Base-by-base conservation (phyloP, 2,113 vertebrate genomes). In the Tylochromis polylepis region DNA sequence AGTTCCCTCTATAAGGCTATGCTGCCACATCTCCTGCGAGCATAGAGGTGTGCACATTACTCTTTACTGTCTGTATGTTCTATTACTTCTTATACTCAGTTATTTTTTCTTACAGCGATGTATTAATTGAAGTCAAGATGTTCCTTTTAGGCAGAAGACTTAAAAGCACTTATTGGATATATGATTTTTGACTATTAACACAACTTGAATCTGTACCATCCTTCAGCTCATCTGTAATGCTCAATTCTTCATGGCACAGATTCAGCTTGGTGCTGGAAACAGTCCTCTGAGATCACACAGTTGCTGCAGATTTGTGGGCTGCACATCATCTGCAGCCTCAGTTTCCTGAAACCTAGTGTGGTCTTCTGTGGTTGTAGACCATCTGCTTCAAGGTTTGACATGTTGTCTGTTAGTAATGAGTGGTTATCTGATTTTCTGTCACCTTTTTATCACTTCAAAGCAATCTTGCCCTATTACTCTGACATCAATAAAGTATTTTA, bases 191-290 rank as follows among this genome's bases (percentile, higher is more conserved):
- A 31, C 24, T 0, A 75, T 31, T 31, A 31, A 75, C 67, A 31
- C 6, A 51, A 29, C 70, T 51, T 51, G 10, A 75, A 29, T 31
- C 43, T 1, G 43, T 75, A 0, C 0, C 2, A 0, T 75, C 24
- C 24, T 75, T 8, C 67, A 0, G 43, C 70, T 75, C 43, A 51
- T 29, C 43, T 75, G 70, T 75, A 43, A 29, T 20, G 3, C 70
- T 70, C 16, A 70, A 70, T 22, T 70, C 38, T 43, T 43, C 1
- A 2, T 43, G 38, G 41, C 41, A 43, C 12, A 43, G 4, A 70
- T 27, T 70, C 38, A 43, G 27, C 38, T 43, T 24, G 38, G 65
- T 27, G 65, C n/a, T 70, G 38, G 65, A 9, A 70, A 43, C n/a
- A 70, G n/a, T 43, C n/a, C n/a, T 43, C 38, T 43, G 65, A 46